A percentile compares a stretch with the other conserved stretches of the same genome.
phyloP scores from a whole-genome alignment of 2,888 invertebrate genomes.

The Corbicula japonica region DNA sequence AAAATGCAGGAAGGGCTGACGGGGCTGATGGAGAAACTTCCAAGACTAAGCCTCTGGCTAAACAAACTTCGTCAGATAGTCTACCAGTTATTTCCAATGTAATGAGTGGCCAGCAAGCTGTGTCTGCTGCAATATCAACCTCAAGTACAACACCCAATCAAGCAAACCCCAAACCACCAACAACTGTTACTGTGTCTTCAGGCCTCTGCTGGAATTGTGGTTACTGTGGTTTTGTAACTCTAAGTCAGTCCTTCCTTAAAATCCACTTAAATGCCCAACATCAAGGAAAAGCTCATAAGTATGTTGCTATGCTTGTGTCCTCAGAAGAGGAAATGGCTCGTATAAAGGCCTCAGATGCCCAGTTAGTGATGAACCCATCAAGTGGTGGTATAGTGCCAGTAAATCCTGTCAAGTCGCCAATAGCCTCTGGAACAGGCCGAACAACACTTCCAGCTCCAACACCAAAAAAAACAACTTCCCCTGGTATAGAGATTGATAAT shows the following conservation, averaged over 20 bases:
- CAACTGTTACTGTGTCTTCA: constrained; percentile 66
- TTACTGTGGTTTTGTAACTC: constrained; percentile 78
- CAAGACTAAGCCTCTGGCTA: constrained; percentile 6
- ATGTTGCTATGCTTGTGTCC: constrained; percentile 74
- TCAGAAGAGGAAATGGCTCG: constrained; percentile 67
- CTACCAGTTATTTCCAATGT: constrained; percentile 63
- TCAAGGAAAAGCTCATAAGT: constrained; percentile 76
- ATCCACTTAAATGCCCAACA: constrained; percentile 76
- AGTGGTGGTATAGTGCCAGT: constrained; percentile 11
- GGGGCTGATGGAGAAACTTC: constrained; percentile 18
- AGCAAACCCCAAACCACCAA: not conserved
- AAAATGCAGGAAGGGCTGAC: constrained; percentile 20
- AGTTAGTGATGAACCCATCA: constrained; percentile 42
- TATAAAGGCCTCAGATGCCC: constrained; percentile 67
- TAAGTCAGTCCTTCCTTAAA: constrained; percentile 77
- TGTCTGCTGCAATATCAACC: constrained; percentile 33
- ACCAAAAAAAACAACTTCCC: constrained; percentile 5
- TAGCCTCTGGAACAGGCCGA: not conserved
- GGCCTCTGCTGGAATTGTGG: constrained; percentile 81
- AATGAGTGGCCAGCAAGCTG: constrained; percentile 55
- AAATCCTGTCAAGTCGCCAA: constrained; percentile 1
- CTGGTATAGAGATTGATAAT: constrained; percentile 54
- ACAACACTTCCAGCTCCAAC: constrained; percentile 4
- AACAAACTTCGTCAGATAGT: not conserved
- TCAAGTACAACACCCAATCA: constrained; percentile 1